Percentiles rank a stretch among this genome's conserved stretches.
Evolutionary conservation across 2,113 vertebrate species (phyloP).

Genomic region (Plecturocebus donacophilus): DNA sequence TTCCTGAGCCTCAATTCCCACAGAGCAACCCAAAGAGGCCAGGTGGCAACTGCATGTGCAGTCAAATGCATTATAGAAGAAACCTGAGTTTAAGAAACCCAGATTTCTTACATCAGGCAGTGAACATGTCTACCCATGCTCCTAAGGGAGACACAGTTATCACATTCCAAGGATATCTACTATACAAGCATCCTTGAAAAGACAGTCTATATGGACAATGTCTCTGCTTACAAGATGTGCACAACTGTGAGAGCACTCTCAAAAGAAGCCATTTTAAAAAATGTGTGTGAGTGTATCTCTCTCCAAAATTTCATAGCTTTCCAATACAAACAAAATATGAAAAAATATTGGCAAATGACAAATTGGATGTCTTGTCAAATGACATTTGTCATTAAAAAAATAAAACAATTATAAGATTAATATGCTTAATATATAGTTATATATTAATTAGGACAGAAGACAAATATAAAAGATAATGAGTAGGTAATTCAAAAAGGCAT

Average conservation of each 20-base stretch:
- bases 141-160: neutral
- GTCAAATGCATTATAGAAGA: neutral
- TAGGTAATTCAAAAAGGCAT: slow-evolving; percentile 21
- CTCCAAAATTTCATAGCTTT: neutral
- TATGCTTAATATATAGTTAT: neutral
- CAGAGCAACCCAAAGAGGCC: neutral
- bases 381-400: neutral
- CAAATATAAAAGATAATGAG: neutral
- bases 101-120: neutral
- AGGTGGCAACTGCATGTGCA: neutral
- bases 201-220: neutral
- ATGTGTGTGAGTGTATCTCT: neutral
- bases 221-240: neutral
- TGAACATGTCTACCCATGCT: neutral
- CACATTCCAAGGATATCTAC: neutral
- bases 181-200: neutral
- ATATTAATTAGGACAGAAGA: neutral
- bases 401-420: neutral
- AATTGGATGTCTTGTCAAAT: neutral
- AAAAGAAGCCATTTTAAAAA: neutral
- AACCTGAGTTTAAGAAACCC: neutral
- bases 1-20: neutral
- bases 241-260: neutral
- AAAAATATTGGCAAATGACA: neutral
- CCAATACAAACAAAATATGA: neutral